These are phyloP conservation scores for Ceramica pisi DNA, from an alignment of 2,888 invertebrate species.

Conservation along the genomic window DNA sequence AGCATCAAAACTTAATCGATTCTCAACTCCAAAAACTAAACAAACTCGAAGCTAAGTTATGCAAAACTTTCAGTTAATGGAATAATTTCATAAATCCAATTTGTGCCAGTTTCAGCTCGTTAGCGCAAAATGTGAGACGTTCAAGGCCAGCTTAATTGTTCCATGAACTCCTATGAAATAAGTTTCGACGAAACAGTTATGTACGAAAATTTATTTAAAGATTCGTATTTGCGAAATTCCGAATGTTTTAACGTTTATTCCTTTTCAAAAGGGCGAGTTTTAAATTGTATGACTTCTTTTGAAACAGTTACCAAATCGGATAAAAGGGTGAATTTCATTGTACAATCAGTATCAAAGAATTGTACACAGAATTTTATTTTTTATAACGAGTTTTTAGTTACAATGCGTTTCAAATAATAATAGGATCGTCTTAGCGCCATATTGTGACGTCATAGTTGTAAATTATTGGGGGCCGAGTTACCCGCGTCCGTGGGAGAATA, in stretches of 20 bases:
- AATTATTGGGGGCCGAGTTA: too few relatives aligned
- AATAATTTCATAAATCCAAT: slow-evolving; percentile 66
- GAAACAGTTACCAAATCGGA: slow-evolving; percentile 14
- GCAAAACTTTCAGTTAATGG: slow-evolving; percentile 54
- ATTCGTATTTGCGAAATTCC: slow-evolving; percentile 45
- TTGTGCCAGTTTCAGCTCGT: slow-evolving; percentile 58
- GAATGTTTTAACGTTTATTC: slow-evolving; percentile 8
- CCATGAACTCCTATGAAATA: slow-evolving; percentile 52
- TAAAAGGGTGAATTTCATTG: not conserved
- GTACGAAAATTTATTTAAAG: slow-evolving; percentile 48
- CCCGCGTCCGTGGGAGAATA: too few relatives aligned
- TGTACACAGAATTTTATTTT: not conserved
- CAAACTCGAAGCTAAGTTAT: slow-evolving; percentile 50
- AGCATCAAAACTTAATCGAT: slow-evolving; percentile 49
- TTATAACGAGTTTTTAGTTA: too few relatives aligned
- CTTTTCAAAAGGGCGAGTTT: slow-evolving; percentile 18
- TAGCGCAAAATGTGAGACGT: slow-evolving; percentile 55
- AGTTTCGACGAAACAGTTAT: slow-evolving; percentile 51
- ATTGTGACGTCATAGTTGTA: too few relatives aligned
- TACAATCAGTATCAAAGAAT: not conserved
- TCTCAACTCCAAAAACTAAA: slow-evolving; percentile 51
- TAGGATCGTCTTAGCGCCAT: too few relatives aligned
- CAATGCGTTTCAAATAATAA: too few relatives aligned
- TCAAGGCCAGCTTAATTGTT: slow-evolving; percentile 52
- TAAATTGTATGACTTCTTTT: slow-evolving; percentile 40